Evolutionary conservation across 2,797 vertebrate genomes (phyloP), one percentile per base, ranked within the genome.

Genomic region (Crotalus adamanteus): DNA sequence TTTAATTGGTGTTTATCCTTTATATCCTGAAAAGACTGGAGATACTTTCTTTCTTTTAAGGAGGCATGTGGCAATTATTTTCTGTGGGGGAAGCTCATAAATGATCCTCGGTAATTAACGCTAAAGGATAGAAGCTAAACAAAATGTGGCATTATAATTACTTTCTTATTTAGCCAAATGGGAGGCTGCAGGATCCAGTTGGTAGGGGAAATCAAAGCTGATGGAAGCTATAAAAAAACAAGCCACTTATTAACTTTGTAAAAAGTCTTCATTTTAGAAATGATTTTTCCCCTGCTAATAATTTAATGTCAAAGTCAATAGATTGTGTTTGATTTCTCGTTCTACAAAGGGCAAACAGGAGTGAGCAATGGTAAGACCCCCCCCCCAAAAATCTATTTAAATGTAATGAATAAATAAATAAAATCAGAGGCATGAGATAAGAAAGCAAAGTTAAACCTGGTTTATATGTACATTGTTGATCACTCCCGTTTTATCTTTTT

Each of bases 1-100:
- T 28, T 28, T 96, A 96, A 96, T 97, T 95, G 95, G 94, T 96
- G 94, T 95, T 97, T 96, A 1, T 95, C 91, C 90, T 96, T 93
- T 92, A 90, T 90, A 95, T 92, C 95, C 88, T 95, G 93, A 86
- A 95, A 94, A 95, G 95, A 94, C 90, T 63, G 78, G 92, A 93
- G 91, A 91, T 96, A 90, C 92, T 95, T 96, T 95, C 91, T 95
- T 87, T 85, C 90, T 93, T 87, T 3, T 92, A 93, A 94, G 95
- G 92, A 94, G 94, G 94, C 92, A 95, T 96, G 95, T 94, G 93
- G 92, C 95, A 96, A 96, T 97, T 97, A 96, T 91, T 93, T 96
- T 0, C 0, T 92, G 89, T 90, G 93, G 94, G 63, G 95, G 91
- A 73, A 95, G 90, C 95, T 94, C 37, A 0, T 94, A 87, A 96